phyloP scores from a whole-genome alignment of 2,888 invertebrate genomes.

The Polydrusus cervinus region DNA sequence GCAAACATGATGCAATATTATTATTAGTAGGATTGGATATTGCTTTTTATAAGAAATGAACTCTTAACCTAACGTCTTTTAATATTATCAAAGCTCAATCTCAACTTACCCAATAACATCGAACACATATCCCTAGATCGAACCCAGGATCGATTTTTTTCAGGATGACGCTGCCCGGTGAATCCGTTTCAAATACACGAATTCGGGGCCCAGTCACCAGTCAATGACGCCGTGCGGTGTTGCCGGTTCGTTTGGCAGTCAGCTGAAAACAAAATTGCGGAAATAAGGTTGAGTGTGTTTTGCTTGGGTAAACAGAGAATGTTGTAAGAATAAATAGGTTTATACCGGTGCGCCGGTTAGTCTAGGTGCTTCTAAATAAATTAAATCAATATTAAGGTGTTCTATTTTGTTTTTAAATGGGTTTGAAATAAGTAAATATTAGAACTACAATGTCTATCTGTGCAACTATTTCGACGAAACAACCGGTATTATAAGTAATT shows the following conservation, averaged over 20 bases:
- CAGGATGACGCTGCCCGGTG: slow-evolving; percentile 42
- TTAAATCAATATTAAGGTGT: background rate
- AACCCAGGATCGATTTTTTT: slow-evolving; percentile 34
- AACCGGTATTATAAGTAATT: no score
- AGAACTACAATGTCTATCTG: background rate
- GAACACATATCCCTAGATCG: slow-evolving; percentile 37
- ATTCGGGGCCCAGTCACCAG: slow-evolving; percentile 42
- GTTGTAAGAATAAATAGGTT: slow-evolving; percentile 34
- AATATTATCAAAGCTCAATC: no score
- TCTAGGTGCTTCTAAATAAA: slow-evolving; percentile 6
- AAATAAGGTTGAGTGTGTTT: slow-evolving; percentile 42
- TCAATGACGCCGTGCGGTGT: slow-evolving; percentile 45
- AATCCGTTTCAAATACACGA: slow-evolving; percentile 39
- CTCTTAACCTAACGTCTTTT: no score
- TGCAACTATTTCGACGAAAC: background rate
- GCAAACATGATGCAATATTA: no score
- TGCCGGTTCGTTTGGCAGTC: slow-evolving; percentile 39
- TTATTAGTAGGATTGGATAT: no score
- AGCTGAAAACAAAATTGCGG: slow-evolving; percentile 43
- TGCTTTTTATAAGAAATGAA: no score
- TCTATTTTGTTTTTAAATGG: background rate
- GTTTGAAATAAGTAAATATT: background rate
- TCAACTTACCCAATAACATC: slow-evolving; percentile 50
- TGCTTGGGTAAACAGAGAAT: slow-evolving; percentile 42
- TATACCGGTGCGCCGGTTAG: slow-evolving; percentile 24